phyloP scores from a whole-genome alignment of 2,113 vertebrate species.

The rat (Rattus norvegicus) region GRCr8 NC_086032.1:18498501-18499000 shows the following conservation, averaged over 20 bases:
- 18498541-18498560: slow-evolving; percentile 27
- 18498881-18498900: background rate
- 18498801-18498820: background rate
- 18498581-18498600: slow-evolving; percentile 17
- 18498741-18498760: slow-evolving; percentile 56
- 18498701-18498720: slow-evolving; percentile 71
- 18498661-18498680: slow-evolving; percentile 63
- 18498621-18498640: slow-evolving; percentile 55
- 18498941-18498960: slow-evolving; percentile 14
- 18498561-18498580: slow-evolving; percentile 19
- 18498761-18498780: slow-evolving; percentile 17
- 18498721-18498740: slow-evolving; percentile 53
- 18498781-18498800: background rate
- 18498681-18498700: slow-evolving; percentile 47
- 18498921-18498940: background rate
- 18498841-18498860: background rate
- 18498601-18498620: slow-evolving; percentile 59
- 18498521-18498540: slow-evolving; percentile 21
- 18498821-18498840: background rate
- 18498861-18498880: background rate
- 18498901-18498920: background rate
- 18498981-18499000: background rate
- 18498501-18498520: background rate
- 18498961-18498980: background rate
- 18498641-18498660: slow-evolving; percentile 25